Base-by-base conservation (phyloP, 2,888 invertebrate genomes). In the Nymphalis polychloros region DNA sequence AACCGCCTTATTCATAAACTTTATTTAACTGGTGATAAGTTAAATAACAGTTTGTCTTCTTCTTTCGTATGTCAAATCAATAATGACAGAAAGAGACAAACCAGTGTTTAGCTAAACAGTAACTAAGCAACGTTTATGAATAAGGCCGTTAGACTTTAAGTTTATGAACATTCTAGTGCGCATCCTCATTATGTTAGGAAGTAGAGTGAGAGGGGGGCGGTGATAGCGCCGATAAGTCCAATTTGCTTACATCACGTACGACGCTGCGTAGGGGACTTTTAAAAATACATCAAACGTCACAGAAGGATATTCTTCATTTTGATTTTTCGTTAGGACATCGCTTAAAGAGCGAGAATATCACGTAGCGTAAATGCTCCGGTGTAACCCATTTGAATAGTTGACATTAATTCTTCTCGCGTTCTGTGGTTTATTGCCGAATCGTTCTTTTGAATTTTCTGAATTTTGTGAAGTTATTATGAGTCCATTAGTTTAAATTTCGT, bases 171-270 rank as follows among this genome's bases (percentile, higher is more conserved):
- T 53, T 31, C 17, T 41, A 41, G n/a, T 57, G 57, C 57, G 41
- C 35, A 41, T 19, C 57, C 41, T 57, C 57, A 57, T 57, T 57
- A 57, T n/a, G n/a, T 27, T 10, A 31, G 41, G 31, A 31, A 31
- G 23, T 23, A 6, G 52, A 52, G 27, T 31, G 35, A 19, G 27
- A 27, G 35, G 35, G 27, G 46, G 31, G 65, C 52, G 19, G 52
- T 19, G 27, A 41, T 57, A 35, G 41, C 60, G 49, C 63, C 70
- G 72, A 86, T 86, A 84, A 83, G 86, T 84, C 76, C 85, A 86
- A 86, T 86, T 86, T 86, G 79, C 78, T 72, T 75, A 75, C 72
- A 78, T 81, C 86, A 86, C 86, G 86, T 84, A 78, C 85, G 74
- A 69, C 71, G 47, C 68, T 70, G 75, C 74, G 78, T 76, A 67